Evolutionary conservation across 2,113 vertebrate species (phyloP).

Genomic region (Cinclus cinclus): DNA sequence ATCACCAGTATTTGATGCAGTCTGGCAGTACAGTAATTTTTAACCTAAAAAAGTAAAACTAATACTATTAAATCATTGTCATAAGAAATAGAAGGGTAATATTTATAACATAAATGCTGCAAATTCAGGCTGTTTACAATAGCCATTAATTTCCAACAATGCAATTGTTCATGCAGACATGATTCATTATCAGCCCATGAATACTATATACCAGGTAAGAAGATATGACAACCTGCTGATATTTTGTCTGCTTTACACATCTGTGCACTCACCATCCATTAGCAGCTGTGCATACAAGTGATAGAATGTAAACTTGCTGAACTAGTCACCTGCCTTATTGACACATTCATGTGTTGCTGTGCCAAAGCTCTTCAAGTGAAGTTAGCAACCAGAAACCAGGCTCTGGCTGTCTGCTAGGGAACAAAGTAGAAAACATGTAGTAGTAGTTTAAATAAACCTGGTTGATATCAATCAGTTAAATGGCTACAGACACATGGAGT

Average conservation of each 20-base stretch:
- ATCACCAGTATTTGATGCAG: background rate
- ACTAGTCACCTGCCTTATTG: conserved; percentile 8
- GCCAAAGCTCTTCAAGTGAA: background rate
- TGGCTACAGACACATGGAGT: background rate
- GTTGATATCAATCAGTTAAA: conserved; percentile 18
- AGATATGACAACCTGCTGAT: background rate
- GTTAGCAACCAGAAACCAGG: conserved; percentile 20
- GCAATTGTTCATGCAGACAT: background rate
- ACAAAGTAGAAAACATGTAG: background rate
- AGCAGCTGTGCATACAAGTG: conserved; percentile 49
- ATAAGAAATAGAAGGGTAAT: background rate
- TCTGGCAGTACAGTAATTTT: background rate
- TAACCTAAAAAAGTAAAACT: background rate
- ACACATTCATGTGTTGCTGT: background rate
- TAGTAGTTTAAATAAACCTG: background rate
- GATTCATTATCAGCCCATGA: background rate
- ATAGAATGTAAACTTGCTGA: conserved; percentile 33
- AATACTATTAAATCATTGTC: background rate
- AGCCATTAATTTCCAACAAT: background rate
- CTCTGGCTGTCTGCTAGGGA: background rate
- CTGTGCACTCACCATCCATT: background rate
- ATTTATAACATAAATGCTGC: background rate
- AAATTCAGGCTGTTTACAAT: background rate
- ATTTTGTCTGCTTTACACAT: conserved; percentile 41
- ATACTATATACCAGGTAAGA: background rate